Evolutionary conservation across 2,797 vertebrate genomes (phyloP).

Genomic region (Galaxias olidus): DNA sequence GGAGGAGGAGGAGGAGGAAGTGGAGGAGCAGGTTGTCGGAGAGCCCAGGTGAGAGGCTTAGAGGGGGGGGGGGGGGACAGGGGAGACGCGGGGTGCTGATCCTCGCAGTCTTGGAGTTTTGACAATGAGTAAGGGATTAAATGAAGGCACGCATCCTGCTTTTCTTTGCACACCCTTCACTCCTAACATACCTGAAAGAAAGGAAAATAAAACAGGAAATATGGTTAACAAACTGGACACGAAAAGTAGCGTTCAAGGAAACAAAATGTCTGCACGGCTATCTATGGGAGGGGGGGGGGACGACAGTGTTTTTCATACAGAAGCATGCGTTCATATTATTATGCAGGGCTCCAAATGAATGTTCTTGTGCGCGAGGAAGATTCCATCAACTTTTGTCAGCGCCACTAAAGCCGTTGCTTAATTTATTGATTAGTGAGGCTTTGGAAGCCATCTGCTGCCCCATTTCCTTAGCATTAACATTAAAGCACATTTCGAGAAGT

Average conservation of each 20-base stretch:
- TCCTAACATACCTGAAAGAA: constrained; percentile 93
- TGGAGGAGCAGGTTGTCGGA: constrained; percentile 56
- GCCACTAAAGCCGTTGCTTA: constrained; percentile 53
- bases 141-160: constrained; percentile 99
- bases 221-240: neutral
- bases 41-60: constrained; percentile 47
- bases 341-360: constrained; percentile 24
- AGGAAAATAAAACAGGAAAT: constrained; percentile 10
- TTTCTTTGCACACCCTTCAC: constrained; percentile 73
- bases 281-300: no score
- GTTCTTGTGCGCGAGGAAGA: constrained; percentile 36
- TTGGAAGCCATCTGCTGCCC: constrained; percentile 76
- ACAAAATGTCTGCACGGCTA: neutral
- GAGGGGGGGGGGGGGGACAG: constrained; percentile 40
- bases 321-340: constrained; percentile 36
- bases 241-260: neutral
- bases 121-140: constrained; percentile 94
- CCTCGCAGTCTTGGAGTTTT: constrained; percentile 78
- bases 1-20: constrained; percentile 28
- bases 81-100: constrained; percentile 70
- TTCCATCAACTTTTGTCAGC: constrained; percentile 55
- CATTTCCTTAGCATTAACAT: constrained; percentile 77
- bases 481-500: constrained; percentile 74
- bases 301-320: constrained; percentile 26
- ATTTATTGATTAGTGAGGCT: constrained; percentile 78